A percentile compares a stretch with the other conserved stretches of the same genome.
These are phyloP conservation scores for Pterostichus niger DNA, from an alignment of 2,888 invertebrate species.

Conservation along the genomic window DNA sequence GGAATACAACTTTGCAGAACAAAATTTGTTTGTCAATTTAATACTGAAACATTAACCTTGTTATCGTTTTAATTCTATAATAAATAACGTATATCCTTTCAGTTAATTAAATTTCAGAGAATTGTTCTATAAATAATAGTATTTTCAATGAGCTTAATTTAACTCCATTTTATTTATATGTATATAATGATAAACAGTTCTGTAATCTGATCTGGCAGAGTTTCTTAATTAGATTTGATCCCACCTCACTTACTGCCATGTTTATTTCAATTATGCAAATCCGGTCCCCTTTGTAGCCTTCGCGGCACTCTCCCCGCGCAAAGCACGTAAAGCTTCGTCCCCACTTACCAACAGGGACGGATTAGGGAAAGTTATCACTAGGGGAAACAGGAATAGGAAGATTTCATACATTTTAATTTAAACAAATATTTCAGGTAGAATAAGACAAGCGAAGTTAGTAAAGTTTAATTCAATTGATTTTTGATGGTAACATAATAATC, in stretches of 20 bases:
- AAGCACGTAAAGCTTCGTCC: slow-evolving; percentile 67
- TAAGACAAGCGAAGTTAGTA: no score
- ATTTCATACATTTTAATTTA: no score
- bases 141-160: slow-evolving; percentile 54
- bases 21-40: slow-evolving; percentile 30
- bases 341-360: slow-evolving; percentile 20
- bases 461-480: no score
- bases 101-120: slow-evolving; percentile 53
- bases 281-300: slow-evolving; percentile 70
- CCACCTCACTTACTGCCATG: slow-evolving; percentile 74
- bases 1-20: not conserved
- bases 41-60: slow-evolving; percentile 35
- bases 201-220: slow-evolving; percentile 70
- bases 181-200: slow-evolving; percentile 64
- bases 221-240: slow-evolving; percentile 75
- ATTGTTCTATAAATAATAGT: slow-evolving; percentile 61
- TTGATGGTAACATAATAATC: no score
- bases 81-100: slow-evolving; percentile 54
- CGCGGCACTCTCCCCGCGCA: not conserved
- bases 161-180: slow-evolving; percentile 58
- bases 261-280: slow-evolving; percentile 75
- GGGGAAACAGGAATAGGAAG: no score
- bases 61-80: slow-evolving; percentile 44
- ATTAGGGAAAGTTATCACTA: slow-evolving; percentile 9
- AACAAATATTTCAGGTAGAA: no score